phyloP scores from a whole-genome alignment of 2,888 invertebrate genomes.

The Luperina nickerlii region DNA sequence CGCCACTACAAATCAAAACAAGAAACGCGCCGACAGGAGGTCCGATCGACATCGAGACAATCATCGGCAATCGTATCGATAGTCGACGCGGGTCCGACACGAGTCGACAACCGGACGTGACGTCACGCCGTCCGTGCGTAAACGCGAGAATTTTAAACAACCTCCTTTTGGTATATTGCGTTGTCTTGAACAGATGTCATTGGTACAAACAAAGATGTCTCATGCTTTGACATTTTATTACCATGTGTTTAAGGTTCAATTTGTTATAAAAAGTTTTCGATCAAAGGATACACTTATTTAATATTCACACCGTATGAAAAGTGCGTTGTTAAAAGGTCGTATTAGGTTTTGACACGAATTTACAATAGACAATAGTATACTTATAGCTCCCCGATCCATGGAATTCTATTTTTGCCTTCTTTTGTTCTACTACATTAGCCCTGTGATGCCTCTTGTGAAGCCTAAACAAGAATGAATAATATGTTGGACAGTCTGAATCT shows the following conservation, averaged over 20 bases:
- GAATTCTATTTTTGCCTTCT: conserved; percentile 72
- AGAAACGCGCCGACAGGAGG: conserved; percentile 88
- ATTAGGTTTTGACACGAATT: conserved; percentile 83
- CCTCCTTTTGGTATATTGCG: conserved; percentile 85
- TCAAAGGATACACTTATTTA: conserved; percentile 74
- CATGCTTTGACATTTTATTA: conserved; percentile 74
- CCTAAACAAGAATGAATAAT: conserved; percentile 38
- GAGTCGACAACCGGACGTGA: conserved; percentile 85
- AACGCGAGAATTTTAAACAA: conserved; percentile 89
- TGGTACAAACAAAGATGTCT: conserved; percentile 78
- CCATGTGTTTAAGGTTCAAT: conserved; percentile 74
- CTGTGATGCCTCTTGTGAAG: conserved; percentile 45
- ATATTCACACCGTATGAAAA: conserved; percentile 85
- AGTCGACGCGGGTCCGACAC: conserved; percentile 70
- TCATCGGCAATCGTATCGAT: conserved; percentile 81
- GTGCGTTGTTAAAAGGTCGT: conserved; percentile 83
- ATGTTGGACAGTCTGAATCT: conserved; percentile 47
- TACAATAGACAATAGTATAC: conserved; percentile 74
- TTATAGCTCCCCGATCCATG: conserved; percentile 64
- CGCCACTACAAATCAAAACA: conserved; percentile 87
- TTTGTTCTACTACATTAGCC: conserved; percentile 63
- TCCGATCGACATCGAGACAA: conserved; percentile 81
- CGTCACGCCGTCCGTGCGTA: conserved; percentile 85
- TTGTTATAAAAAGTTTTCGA: conserved; percentile 61
- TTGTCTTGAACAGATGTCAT: conserved; percentile 85